phyloP scores from a whole-genome alignment of 2,888 invertebrate genomes.

The Norana najaformis region DNA sequence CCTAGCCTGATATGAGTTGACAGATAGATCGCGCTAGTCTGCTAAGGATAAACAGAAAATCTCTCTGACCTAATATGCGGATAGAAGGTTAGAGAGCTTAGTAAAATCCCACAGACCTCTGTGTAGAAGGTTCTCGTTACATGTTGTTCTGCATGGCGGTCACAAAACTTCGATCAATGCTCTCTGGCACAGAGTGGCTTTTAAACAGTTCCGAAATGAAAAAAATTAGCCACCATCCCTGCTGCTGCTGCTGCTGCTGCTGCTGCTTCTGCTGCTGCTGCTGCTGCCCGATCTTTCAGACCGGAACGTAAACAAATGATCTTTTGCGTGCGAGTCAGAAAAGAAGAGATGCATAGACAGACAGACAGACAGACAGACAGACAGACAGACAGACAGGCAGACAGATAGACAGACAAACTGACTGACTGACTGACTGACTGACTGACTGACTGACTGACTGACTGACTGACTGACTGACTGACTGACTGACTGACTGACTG shows the following conservation, averaged over 20 bases:
- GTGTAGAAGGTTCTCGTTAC: not conserved
- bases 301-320: constrained; percentile 3
- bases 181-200: not conserved
- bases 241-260: not conserved
- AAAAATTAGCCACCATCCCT: not conserved
- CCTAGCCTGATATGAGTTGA: not conserved
- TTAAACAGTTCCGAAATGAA: not conserved
- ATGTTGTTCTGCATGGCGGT: not conserved
- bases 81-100: not conserved
- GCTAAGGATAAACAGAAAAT: not conserved
- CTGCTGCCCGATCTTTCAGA: not conserved
- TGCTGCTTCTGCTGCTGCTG: not conserved
- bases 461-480: no score
- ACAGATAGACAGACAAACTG: no score
- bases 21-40: no score
- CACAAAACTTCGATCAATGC: not conserved
- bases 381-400: not conserved
- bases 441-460: no score
- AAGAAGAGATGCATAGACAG: no score
- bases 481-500: no score
- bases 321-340: not conserved
- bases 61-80: no score
- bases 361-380: not conserved
- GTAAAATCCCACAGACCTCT: not conserved
- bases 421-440: no score